A percentile compares a stretch with the other conserved stretches of the same genome.
Conservation (phyloP, 2,797 vertebrate genomes). For the Pyrrhura leucotis region DNA sequence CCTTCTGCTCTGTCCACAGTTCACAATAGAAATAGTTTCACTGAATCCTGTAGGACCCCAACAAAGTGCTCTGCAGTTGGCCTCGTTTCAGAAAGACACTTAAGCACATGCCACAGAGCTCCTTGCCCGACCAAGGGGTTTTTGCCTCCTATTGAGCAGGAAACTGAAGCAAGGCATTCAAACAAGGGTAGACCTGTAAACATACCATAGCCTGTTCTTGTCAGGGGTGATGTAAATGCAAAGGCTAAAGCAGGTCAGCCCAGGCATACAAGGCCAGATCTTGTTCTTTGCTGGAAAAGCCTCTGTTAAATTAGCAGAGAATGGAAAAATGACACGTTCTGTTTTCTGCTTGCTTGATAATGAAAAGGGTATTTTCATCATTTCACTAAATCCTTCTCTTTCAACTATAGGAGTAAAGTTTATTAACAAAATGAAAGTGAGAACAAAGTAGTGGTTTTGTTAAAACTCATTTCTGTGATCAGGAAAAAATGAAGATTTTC, state of each 20-base stretch:
- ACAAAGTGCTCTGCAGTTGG: background rate
- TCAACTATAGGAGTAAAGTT: background rate
- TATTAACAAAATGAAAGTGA: background rate
- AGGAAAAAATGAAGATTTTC: background rate
- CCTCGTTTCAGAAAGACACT: background rate
- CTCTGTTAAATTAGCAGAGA: background rate
- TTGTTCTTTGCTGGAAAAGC: background rate
- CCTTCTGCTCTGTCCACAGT: background rate
- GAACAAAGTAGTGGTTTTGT: background rate
- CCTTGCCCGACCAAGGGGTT: background rate
- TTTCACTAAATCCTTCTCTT: background rate
- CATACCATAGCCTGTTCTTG: background rate
- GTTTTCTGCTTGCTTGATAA: background rate
- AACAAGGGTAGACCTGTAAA: background rate
- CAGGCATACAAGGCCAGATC: background rate
- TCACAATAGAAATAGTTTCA: background rate
- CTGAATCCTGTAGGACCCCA: background rate
- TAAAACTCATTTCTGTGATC: background rate
- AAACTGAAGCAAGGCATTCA: background rate
- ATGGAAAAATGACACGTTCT: background rate
- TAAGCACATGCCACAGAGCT: background rate
- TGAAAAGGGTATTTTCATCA: background rate
- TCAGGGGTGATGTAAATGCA: background rate
- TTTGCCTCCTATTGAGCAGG: background rate
- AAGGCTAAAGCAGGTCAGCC: background rate